phyloP scores from a whole-genome alignment of 2,113 vertebrate genomes.

The Nannobrachium achirus region DNA sequence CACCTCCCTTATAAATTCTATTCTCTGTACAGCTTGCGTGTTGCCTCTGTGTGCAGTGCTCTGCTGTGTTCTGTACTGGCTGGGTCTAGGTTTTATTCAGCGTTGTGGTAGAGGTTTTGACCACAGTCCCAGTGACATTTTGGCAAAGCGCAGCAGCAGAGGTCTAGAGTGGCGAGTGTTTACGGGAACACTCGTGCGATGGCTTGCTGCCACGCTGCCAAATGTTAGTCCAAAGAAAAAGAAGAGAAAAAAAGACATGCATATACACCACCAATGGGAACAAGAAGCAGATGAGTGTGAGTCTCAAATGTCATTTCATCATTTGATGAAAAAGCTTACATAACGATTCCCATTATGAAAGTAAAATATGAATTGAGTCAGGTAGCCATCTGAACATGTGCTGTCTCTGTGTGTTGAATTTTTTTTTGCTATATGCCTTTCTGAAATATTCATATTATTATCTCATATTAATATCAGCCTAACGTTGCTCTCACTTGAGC shows the following conservation, averaged over 20 bases:
- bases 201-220: conserved; percentile 64
- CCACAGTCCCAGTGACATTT: conserved; percentile 62
- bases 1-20: conserved; percentile 71
- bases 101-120: conserved; percentile 59
- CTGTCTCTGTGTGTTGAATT: too few relatives aligned
- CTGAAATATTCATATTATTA: too few relatives aligned
- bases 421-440: too few relatives aligned
- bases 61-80: conserved; percentile 26
- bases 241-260: conserved; percentile 40
- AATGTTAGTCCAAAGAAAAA: conserved; percentile 45
- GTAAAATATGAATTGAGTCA: too few relatives aligned
- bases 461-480: too few relatives aligned
- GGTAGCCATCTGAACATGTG: too few relatives aligned
- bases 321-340: too few relatives aligned
- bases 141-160: conserved; percentile 53
- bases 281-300: conserved; percentile 30
- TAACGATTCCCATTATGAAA: too few relatives aligned
- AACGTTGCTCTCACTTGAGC: too few relatives aligned
- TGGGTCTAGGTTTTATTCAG: conserved; percentile 56
- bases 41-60: conserved; percentile 31
- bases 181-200: conserved; percentile 68
- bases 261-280: conserved; percentile 36
- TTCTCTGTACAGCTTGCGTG: conserved; percentile 57
- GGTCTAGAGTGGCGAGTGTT: conserved; percentile 66
- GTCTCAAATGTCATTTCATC: too few relatives aligned